Percentiles rank a stretch among this genome's conserved stretches.
Evolutionary conservation across 2,113 vertebrate species (phyloP).

Genomic region (Silurus glanis): DNA sequence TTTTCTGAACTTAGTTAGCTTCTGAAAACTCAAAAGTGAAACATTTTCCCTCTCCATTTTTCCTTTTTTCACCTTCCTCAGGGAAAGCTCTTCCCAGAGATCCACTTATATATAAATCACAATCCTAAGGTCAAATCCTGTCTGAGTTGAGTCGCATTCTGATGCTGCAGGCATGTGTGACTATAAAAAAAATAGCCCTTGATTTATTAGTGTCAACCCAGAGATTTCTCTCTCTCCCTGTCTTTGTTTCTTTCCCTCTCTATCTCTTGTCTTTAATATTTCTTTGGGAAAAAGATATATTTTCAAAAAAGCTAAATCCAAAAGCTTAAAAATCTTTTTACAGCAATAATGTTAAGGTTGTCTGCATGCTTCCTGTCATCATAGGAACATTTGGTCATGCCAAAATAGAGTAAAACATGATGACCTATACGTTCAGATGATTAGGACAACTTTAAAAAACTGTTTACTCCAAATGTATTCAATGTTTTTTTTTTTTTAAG

Average conservation of each 20-base stretch:
- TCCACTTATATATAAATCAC: background rate
- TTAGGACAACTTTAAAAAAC: no score
- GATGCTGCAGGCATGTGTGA: constrained; percentile 11
- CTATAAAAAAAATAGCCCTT: background rate
- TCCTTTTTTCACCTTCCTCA: background rate
- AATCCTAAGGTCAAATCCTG: background rate
- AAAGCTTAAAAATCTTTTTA: background rate
- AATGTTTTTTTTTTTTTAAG: background rate
- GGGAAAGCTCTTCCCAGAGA: background rate
- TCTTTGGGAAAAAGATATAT: background rate
- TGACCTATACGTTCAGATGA: background rate
- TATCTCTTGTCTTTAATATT: background rate
- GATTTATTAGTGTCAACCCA: constrained; percentile 2
- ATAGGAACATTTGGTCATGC: background rate
- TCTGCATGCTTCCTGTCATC: background rate
- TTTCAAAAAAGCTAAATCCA: background rate
- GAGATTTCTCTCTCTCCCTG: background rate
- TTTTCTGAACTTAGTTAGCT: background rate
- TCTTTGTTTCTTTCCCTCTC: background rate
- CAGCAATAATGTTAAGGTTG: background rate
- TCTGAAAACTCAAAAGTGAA: background rate
- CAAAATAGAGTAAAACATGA: background rate
- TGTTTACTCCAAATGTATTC: background rate
- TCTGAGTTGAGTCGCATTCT: background rate
- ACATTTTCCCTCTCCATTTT: background rate